Evolutionary conservation across 35 echinoderm and acorn worm species (phyloP).

Genomic region (Apostichopus californicus): DNA sequence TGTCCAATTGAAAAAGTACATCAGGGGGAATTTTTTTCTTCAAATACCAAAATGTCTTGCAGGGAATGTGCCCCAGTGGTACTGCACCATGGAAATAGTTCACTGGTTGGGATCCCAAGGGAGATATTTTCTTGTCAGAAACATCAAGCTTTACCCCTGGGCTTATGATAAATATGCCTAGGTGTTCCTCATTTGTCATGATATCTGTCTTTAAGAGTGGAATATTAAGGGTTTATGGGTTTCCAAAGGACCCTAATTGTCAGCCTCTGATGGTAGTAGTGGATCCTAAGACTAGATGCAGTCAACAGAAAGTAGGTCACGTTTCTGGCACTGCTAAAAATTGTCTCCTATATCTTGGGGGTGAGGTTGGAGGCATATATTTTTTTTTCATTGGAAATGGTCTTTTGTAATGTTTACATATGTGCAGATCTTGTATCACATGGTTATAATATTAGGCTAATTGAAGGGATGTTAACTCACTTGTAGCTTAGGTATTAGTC

Average conservation of each 20-base stretch:
- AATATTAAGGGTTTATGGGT: background rate
- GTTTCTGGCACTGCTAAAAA: background rate
- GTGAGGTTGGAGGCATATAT: no score
- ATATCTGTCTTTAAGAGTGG: slow-evolving; percentile 1
- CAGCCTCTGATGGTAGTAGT: background rate
- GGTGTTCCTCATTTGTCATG: slow-evolving; percentile 52
- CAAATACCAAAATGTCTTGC: slow-evolving; percentile 40
- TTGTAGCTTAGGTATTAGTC: no score
- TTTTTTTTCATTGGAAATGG: no score
- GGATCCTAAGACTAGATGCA: background rate
- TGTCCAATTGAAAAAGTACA: slow-evolving; percentile 29
- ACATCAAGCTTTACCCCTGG: background rate
- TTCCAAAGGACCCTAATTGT: slow-evolving; percentile 30
- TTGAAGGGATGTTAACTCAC: no score
- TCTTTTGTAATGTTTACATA: no score
- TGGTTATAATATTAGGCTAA: no score
- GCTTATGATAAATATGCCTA: slow-evolving; percentile 48
- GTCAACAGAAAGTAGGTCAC: background rate
- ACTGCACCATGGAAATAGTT: background rate
- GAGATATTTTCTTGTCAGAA: slow-evolving; percentile 41
- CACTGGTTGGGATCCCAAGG: slow-evolving; percentile 2
- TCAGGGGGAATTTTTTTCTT: background rate
- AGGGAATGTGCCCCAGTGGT: slow-evolving; percentile 28
- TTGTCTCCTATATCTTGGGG: no score
- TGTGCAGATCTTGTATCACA: no score